Percentiles rank a stretch among this genome's conserved stretches.
phyloP scores from a whole-genome alignment of 2,888 invertebrate genomes.

The Meloe dianella region DNA sequence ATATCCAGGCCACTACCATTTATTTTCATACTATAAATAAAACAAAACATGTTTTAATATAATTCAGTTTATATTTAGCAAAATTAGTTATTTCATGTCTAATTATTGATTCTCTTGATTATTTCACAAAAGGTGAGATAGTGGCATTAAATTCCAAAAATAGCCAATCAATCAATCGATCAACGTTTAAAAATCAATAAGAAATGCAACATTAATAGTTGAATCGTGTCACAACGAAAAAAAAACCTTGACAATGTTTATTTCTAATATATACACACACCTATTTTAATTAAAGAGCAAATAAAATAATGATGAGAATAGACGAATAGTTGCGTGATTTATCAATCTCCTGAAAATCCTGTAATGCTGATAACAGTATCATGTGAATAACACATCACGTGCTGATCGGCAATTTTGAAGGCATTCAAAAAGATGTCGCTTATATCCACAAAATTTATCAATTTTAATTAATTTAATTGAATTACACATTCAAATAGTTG shows the following conservation, averaged over 20 bases:
- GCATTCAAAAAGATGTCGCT: not conserved
- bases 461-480: no score
- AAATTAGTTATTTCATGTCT: no score
- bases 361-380: slow-evolving; percentile 35
- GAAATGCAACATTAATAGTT: not conserved
- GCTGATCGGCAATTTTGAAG: slow-evolving; percentile 8
- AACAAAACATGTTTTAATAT: not conserved
- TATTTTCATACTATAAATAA: not conserved
- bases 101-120: no score
- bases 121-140: no score
- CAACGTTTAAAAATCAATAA: no score
- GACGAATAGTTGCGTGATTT: not conserved
- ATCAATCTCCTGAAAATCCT: slow-evolving; percentile 22
- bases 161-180: no score
- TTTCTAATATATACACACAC: not conserved
- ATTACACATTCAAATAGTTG: not conserved
- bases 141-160: no score
- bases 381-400: slow-evolving; percentile 42
- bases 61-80: not conserved
- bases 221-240: not conserved
- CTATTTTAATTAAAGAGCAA: not conserved
- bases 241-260: not conserved
- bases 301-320: not conserved
- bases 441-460: no score
- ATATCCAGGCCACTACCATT: not conserved